Evolutionary conservation across 2,113 vertebrate species (phyloP).

Genomic region (Mola mola): DNA sequence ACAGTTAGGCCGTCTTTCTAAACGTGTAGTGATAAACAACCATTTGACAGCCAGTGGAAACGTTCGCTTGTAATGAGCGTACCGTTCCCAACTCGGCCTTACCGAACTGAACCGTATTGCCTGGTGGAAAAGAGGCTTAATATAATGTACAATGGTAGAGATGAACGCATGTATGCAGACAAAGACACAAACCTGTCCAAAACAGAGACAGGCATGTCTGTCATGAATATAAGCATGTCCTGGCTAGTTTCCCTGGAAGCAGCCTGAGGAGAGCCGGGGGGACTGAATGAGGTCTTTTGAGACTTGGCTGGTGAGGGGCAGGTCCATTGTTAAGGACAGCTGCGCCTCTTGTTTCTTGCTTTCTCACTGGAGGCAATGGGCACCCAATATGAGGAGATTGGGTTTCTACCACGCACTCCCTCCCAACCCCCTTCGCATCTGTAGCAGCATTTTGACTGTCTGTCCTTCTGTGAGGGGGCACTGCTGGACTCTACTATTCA

Average conservation of each 20-base stretch:
- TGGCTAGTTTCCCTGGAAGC: constrained; percentile 67
- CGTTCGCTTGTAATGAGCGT: too few species aligned
- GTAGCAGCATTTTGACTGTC: constrained; percentile 52
- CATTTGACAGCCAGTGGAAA: too few species aligned
- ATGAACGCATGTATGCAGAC: background rate
- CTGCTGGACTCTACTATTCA: constrained; percentile 21
- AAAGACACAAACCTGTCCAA: constrained; percentile 7
- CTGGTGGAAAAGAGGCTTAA: too few species aligned
- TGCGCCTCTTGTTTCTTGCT: constrained; percentile 79
- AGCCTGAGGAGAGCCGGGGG: constrained; percentile 53
- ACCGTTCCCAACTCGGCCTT: too few species aligned
- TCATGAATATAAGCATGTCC: constrained; percentile 62
- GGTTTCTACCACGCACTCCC: constrained; percentile 73
- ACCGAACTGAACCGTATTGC: too few species aligned
- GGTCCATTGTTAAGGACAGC: constrained; percentile 83
- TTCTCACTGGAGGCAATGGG: constrained; percentile 77
- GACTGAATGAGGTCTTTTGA: constrained; percentile 80
- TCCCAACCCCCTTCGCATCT: constrained; percentile 56
- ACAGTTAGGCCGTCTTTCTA: too few species aligned
- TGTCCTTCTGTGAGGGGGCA: constrained; percentile 20
- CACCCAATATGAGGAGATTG: constrained; percentile 79
- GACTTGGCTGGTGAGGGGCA: constrained; percentile 64
- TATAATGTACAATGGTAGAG: background rate
- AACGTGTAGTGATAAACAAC: too few species aligned
- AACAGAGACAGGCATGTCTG: constrained; percentile 55